Base-by-base conservation (phyloP, 2,113 vertebrate genomes). In the Meleagris gallopavo region DNA sequence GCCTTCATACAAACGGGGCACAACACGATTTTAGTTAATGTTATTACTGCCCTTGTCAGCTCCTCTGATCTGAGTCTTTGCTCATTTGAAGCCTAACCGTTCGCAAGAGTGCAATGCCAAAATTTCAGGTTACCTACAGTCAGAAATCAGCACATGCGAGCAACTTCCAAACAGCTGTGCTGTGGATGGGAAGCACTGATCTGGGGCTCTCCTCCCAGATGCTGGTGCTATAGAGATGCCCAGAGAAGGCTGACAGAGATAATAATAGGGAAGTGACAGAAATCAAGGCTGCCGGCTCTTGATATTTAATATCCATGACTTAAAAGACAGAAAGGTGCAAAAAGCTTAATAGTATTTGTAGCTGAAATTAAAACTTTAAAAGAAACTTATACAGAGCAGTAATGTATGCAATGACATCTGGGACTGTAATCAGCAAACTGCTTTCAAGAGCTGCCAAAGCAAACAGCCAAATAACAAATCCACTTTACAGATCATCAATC, bases 401-500 rank as follows among this genome's bases (percentile, higher is more conserved):
- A 98, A 98, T 97, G 98, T 98, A 98, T 98, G 98, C 98, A 98
- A 97, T 98, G 98, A 99, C 99, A 99, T 99, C 99, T 99, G 99
- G 98, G 98, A 98, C 98, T 98, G 98, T 97, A 99, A 99, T 99
- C 98, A 99, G 98, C 96, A 97, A 97, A 98, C 98, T 97, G 96
- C 99, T 99, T 99, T 99, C 98, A 99, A 99, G 98, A 98, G 95
- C 98, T 98, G 99, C 99, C 99, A 99, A 99, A 99, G 98, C 98
- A 99, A 99, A 99, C 99, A 99, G 98, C 98, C 98, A 98, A 99
- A 99, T 99, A 99, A 99, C 99, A 99, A 99, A 99, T 99, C 98
- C 98, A 99, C 99, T 99, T 99, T 99, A 98, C 99, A 99, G 98
- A 99, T 98, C 99, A 99, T 99, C 98, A 99, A 99, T 99, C 99